These are phyloP conservation scores for Varanus komodoensis DNA, from an alignment of 2,113 vertebrate genomes.

Conservation along the genomic window DNA sequence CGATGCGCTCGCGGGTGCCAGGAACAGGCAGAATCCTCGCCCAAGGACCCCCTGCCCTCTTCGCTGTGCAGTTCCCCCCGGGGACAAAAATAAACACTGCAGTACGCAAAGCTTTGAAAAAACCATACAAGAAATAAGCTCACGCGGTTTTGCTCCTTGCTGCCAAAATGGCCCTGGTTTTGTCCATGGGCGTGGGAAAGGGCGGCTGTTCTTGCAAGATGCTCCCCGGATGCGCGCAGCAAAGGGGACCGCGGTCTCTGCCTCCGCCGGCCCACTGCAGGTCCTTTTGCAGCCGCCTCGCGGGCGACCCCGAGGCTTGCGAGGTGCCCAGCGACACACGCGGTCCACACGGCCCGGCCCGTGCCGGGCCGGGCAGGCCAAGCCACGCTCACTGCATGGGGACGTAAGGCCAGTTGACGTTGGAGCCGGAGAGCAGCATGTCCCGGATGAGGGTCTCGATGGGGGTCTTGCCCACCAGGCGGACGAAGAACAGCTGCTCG, in stretches of 20 bases:
- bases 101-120: neutral
- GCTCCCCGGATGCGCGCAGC: neutral
- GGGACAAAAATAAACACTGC: neutral
- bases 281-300: neutral
- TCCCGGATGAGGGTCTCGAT: conserved; percentile 90
- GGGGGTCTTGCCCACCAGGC: conserved; percentile 88
- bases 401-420: conserved; percentile 90
- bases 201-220: too few relatives aligned
- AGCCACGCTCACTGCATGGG: conserved; percentile 79
- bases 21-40: neutral
- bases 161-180: neutral
- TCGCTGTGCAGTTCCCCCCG: too few relatives aligned
- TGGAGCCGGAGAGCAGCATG: conserved; percentile 88
- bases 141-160: too few relatives aligned
- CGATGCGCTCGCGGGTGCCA: neutral
- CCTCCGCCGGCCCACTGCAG: neutral
- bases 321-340: too few relatives aligned
- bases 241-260: too few relatives aligned
- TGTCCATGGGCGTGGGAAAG: neutral
- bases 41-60: too few relatives aligned
- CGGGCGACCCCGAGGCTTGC: too few relatives aligned
- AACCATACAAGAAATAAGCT: neutral
- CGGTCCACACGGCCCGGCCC: too few relatives aligned
- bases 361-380: too few relatives aligned
- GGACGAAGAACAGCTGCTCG: conserved; percentile 90